Percentiles rank a stretch among this genome's conserved stretches.
Conservation (phyloP, 2,888 invertebrate genomes). For the Trissonchulus sp. region DNA sequence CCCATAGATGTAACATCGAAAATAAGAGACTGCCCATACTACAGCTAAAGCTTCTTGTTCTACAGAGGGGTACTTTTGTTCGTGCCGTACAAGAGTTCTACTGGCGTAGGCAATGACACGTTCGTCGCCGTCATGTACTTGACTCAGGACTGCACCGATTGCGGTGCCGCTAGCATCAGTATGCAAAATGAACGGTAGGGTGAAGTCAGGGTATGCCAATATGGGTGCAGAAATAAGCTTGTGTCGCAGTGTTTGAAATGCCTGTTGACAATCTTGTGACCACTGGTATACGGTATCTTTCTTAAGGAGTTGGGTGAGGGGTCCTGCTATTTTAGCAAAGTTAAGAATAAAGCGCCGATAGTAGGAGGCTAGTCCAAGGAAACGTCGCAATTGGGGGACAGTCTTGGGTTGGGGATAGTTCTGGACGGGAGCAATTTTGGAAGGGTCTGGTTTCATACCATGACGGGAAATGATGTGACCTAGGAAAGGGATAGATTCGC, state of each 20-base stretch:
- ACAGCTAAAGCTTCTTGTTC: neutral
- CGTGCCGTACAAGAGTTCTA: neutral
- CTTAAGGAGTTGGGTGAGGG: too few species aligned
- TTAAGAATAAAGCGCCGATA: too few species aligned
- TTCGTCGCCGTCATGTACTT: neutral
- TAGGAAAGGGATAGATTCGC: neutral
- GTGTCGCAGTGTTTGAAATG: too few species aligned
- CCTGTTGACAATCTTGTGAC: too few species aligned
- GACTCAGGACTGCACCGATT: conserved; percentile 6
- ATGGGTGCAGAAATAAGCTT: conserved; percentile 13
- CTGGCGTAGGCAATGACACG: neutral
- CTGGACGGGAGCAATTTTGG: too few species aligned
- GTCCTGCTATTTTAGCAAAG: too few species aligned
- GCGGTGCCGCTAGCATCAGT: neutral
- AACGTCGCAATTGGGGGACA: too few species aligned
- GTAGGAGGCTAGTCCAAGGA: too few species aligned
- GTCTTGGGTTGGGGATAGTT: conserved; percentile 14
- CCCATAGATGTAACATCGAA: neutral
- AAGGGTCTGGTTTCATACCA: too few species aligned
- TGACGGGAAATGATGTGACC: too few species aligned
- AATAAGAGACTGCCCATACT: neutral
- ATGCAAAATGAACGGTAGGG: neutral
- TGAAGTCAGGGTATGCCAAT: conserved; percentile 29
- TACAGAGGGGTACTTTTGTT: neutral
- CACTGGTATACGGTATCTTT: too few species aligned